Base-by-base conservation (phyloP, 1,140 invertebrate genomes). In the Ceratina japonica region DNA sequence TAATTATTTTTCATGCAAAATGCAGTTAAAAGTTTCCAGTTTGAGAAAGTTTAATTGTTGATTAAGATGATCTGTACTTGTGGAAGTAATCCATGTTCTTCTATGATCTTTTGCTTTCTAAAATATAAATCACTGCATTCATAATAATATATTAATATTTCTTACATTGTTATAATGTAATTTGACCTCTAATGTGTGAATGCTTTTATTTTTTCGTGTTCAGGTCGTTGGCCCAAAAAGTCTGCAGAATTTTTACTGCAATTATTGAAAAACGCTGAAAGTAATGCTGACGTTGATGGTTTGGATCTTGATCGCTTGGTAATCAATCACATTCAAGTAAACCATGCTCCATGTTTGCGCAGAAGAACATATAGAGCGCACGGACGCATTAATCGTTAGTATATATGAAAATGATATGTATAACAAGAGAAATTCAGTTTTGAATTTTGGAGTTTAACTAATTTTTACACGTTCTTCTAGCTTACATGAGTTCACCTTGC, bases 301-400 rank as follows among this genome's bases (percentile, higher is more conserved):
- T 91, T 99, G 56, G 99, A 99, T 94, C 97, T 98, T 76, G 99
- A 99, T 92, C 96, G 98, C 89, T 94, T 99, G 72, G 97, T 99
- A 62, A 97, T 99, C 92, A 98, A 99, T 90, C 99, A 99, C 93
- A 99, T 99, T 93, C 98, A 99, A 94, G 96, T 99, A 13, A 99
- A 99, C 91, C 95, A 98, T 83, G 99, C 99, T 16, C n/a, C n/a
- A n/a, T n/a, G n/a, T n/a, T n/a, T n/a, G n/a, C n/a, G n/a, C n/a
- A n/a, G n/a, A n/a, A n/a, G 99, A 89, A 99, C 99, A 15, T 99
- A 99, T 94, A 96, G 99, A 93, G 99, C 99, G 86, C 99, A 99
- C 92, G 99, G 99, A 94, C 96, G 99, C 89, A 99, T 99, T 91
- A 99, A 99, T 92, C 99, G 95, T 96, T 93, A 94, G 95, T 93